These are phyloP conservation scores for Marmota monax DNA, from an alignment of 2,113 vertebrate species.

Conservation along the genomic window DNA sequence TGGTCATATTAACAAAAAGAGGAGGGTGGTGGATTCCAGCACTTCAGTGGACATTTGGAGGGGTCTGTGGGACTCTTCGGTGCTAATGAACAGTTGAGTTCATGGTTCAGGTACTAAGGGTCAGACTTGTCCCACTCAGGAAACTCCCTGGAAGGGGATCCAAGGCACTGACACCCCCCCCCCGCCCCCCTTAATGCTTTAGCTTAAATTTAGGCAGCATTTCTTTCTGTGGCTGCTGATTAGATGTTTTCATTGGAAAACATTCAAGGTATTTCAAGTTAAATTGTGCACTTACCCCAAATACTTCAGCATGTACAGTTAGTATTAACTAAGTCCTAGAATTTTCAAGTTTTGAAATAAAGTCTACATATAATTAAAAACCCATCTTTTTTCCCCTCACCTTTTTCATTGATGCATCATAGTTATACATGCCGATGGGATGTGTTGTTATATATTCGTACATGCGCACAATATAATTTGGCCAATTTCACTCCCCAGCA, in stretches of 20 bases:
- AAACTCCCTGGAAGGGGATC: neutral
- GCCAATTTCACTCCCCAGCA: no score
- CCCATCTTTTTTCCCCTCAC: no score
- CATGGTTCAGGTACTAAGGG: neutral
- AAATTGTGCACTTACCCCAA: neutral
- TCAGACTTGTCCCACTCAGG: neutral
- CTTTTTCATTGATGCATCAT: no score
- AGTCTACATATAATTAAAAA: neutral
- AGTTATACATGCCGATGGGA: no score
- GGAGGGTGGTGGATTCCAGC: neutral
- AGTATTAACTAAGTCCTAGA: neutral
- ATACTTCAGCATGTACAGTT: neutral
- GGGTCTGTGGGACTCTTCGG: neutral
- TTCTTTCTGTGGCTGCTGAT: neutral
- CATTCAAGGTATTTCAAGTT: conserved; percentile 4
- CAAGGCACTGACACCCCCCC: neutral
- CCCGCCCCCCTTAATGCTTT: neutral
- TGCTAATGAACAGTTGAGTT: neutral
- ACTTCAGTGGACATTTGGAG: neutral
- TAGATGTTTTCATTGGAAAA: neutral
- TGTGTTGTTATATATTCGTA: no score
- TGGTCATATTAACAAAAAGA: neutral
- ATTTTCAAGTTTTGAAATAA: conserved; percentile 40
- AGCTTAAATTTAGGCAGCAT: neutral
- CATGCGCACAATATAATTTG: no score